phyloP scores from a whole-genome alignment of 2,113 vertebrate species.

The Malaclemys terrapin region DNA sequence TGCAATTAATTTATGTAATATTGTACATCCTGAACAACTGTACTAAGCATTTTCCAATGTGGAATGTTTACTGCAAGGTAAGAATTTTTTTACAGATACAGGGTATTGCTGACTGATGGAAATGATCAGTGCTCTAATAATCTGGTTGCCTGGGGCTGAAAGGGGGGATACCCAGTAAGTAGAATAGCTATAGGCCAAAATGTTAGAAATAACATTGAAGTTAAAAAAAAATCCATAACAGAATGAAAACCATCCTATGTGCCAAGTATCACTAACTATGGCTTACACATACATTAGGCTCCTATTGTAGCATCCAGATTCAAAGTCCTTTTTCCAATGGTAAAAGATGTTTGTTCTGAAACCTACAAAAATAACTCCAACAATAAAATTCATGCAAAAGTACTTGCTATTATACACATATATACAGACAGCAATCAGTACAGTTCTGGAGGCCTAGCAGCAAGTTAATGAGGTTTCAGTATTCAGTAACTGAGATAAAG shows the following conservation, averaged over 20 bases:
- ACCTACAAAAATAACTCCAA: background rate
- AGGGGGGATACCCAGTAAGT: background rate
- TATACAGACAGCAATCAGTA: slow-evolving; percentile 40
- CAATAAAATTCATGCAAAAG: slow-evolving; percentile 1
- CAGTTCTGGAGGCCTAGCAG: slow-evolving; percentile 16
- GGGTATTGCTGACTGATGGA: background rate
- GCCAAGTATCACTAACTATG: background rate
- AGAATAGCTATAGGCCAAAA: background rate
- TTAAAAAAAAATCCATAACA: background rate
- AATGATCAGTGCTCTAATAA: background rate
- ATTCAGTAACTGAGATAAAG: slow-evolving; percentile 63
- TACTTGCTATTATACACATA: background rate
- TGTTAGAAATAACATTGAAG: background rate
- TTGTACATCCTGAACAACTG: accelerated
- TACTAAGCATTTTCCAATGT: background rate
- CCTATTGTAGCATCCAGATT: background rate
- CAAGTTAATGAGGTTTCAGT: slow-evolving; percentile 53
- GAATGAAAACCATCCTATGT: background rate
- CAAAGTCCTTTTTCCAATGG: background rate
- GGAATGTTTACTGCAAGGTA: background rate
- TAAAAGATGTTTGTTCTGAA: accelerated
- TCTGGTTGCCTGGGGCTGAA: background rate
- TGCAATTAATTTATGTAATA: background rate
- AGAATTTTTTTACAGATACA: background rate
- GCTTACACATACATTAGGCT: background rate